phyloP scores from a whole-genome alignment of 2,888 invertebrate species.

The Leucoptera coffeella region DNA sequence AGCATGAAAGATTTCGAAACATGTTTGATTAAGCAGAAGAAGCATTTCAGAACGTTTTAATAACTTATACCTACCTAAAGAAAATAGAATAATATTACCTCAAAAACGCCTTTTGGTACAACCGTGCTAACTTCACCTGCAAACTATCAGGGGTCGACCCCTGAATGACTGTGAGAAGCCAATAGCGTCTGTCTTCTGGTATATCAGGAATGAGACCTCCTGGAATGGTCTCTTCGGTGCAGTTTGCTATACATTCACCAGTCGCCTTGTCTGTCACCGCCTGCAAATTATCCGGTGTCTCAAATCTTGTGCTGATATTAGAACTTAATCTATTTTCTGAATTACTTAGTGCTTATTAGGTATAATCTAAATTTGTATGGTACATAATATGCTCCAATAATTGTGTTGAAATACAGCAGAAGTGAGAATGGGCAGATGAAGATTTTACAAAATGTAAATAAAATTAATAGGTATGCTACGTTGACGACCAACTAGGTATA shows the following conservation, averaged over 20 bases:
- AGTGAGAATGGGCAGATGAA: too few species aligned
- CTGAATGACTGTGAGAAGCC: conserved; percentile 73
- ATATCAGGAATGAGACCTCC: conserved; percentile 48
- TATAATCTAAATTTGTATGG: too few species aligned
- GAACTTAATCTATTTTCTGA: neutral
- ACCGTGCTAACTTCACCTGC: conserved; percentile 66
- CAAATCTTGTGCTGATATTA: neutral
- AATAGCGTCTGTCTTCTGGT: conserved; percentile 65
- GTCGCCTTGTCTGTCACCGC: conserved; percentile 41
- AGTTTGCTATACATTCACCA: conserved; percentile 48
- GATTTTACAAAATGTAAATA: too few species aligned
- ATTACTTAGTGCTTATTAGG: too few species aligned
- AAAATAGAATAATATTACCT: too few species aligned
- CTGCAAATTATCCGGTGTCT: conserved; percentile 11
- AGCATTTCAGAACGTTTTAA: too few species aligned
- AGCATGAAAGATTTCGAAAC: too few species aligned
- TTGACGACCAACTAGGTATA: too few species aligned
- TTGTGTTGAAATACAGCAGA: too few species aligned
- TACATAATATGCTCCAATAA: too few species aligned
- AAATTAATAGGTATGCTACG: neutral
- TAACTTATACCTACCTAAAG: too few species aligned
- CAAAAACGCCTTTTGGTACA: conserved; percentile 76
- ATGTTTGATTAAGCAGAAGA: too few species aligned
- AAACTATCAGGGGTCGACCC: conserved; percentile 57
- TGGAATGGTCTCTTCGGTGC: conserved; percentile 31